These are phyloP conservation scores for Microtus richardsoni DNA, from an alignment of 2,113 vertebrate genomes.

Conservation along the genomic window DNA sequence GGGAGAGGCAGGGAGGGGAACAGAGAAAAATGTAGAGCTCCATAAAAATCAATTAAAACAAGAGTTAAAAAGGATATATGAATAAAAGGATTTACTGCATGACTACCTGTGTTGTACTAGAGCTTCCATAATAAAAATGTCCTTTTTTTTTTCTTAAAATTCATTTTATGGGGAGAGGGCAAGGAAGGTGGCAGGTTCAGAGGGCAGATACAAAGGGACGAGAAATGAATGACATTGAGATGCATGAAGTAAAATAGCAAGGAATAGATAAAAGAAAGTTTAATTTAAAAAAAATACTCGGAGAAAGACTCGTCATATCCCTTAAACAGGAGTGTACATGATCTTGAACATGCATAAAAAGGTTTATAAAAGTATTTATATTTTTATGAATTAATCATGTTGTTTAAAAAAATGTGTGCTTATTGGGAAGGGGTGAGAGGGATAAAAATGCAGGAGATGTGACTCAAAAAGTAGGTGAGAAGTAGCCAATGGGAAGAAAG, in stretches of 20 bases:
- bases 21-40: too few species aligned
- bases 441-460: neutral
- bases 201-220: neutral
- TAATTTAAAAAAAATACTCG: neutral
- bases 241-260: neutral
- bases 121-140: neutral
- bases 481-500: neutral
- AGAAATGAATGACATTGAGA: neutral
- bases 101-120: neutral
- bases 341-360: neutral
- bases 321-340: neutral
- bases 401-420: neutral
- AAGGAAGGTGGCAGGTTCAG: neutral
- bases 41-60: too few species aligned
- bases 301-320: neutral
- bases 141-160: neutral
- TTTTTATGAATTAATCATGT: neutral
- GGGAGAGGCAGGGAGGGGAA: too few species aligned
- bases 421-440: neutral
- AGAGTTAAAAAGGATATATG: neutral
- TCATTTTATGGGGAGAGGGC: neutral
- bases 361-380: neutral
- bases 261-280: neutral
- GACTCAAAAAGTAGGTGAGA: neutral
- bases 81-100: neutral